Evolutionary conservation across 2,888 invertebrate genomes (phyloP).

Genomic region (Leucoptera coffeella): DNA sequence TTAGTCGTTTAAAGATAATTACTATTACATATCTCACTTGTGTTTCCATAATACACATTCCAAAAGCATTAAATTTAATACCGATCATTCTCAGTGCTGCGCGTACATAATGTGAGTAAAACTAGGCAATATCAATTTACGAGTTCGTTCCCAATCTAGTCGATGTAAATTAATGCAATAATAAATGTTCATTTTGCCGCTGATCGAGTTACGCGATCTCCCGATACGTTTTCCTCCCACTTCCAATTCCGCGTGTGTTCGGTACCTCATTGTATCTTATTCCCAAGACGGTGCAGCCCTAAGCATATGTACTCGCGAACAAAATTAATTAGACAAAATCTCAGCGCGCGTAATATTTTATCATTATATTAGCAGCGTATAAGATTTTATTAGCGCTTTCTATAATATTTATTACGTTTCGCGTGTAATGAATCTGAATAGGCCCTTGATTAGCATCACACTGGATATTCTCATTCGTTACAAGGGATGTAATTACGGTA

Average conservation of each 20-base stretch:
- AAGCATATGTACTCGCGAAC: conserved; percentile 26
- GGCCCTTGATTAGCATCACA: conserved; percentile 38
- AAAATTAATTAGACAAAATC: conserved; percentile 52
- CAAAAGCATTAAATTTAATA: too few species aligned
- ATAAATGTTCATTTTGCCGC: conserved; percentile 50
- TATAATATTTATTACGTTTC: conserved; percentile 37
- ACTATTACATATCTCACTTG: too few species aligned
- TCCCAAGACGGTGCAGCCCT: conserved; percentile 46
- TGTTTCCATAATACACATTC: too few species aligned
- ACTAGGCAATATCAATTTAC: too few species aligned
- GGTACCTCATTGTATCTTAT: conserved; percentile 32
- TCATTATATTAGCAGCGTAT: conserved; percentile 42
- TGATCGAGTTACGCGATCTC: conserved; percentile 38
- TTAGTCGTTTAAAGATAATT: too few species aligned
- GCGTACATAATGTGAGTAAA: too few species aligned
- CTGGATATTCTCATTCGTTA: conserved; percentile 21
- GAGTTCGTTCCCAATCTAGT: too few species aligned
- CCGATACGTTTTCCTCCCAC: conserved; percentile 29
- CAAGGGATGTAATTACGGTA: conserved; percentile 40
- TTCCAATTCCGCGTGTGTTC: conserved; percentile 5
- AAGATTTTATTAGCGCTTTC: conserved; percentile 40
- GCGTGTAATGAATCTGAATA: conserved; percentile 39
- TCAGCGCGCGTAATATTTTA: conserved; percentile 47
- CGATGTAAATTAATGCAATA: conserved; percentile 50
- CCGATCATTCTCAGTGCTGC: too few species aligned